Conservation (phyloP, 2,888 invertebrate genomes). For the Acrobasis suavella region DNA sequence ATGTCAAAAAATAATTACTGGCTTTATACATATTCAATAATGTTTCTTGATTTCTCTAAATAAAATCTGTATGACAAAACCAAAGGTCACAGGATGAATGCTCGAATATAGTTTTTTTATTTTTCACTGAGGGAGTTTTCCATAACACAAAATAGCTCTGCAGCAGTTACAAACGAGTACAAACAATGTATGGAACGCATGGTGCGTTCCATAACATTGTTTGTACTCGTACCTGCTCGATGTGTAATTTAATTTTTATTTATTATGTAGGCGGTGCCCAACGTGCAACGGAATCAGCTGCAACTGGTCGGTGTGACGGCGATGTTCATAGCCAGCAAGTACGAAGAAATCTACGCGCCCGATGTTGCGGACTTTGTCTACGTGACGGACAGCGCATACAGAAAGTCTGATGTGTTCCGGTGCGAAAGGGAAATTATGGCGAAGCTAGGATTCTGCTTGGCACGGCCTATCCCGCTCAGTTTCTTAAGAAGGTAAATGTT, state of each 20-base stretch:
- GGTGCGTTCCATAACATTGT: no score
- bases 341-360: conserved; percentile 96
- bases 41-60: no score
- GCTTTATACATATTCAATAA: no score
- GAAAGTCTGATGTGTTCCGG: conserved; percentile 87
- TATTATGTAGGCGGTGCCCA: conserved; percentile 78
- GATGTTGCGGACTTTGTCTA: conserved; percentile 94
- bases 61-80: no score
- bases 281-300: conserved; percentile 86
- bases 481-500: conserved; percentile 90
- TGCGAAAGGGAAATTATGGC: conserved; percentile 92
- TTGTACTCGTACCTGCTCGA: no score
- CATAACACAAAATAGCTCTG: no score
- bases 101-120: no score
- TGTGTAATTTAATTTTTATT: conserved; percentile 16
- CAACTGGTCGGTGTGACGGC: conserved; percentile 95
- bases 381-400: conserved; percentile 94
- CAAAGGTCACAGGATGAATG: no score
- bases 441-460: conserved; percentile 90
- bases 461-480: conserved; percentile 93
- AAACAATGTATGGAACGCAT: no score
- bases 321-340: conserved; percentile 95
- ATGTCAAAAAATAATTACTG: no score
- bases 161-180: no score
- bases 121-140: no score